These are phyloP conservation scores for Oryzias curvinotus DNA, from an alignment of 2,113 vertebrate species.

Conservation along the genomic window DNA sequence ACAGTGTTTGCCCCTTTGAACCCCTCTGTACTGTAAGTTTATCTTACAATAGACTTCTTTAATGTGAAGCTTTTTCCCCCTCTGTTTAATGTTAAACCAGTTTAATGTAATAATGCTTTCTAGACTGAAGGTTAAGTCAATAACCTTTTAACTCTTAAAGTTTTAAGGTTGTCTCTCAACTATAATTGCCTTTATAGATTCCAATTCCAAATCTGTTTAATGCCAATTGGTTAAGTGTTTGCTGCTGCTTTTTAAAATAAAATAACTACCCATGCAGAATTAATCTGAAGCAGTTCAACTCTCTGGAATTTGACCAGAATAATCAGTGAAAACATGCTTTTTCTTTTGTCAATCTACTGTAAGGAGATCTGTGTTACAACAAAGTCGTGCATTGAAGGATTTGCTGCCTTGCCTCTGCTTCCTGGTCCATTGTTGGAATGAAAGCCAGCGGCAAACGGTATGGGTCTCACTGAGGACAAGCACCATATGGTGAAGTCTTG, in stretches of 20 bases:
- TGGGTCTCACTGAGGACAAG: conserved; percentile 51
- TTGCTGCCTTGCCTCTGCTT: conserved; percentile 21
- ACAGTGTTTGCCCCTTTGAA: too few relatives aligned
- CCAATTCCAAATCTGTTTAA: too few relatives aligned
- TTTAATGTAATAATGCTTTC: too few relatives aligned
- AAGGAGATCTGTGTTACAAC: conserved; percentile 14
- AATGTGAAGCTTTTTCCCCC: too few relatives aligned
- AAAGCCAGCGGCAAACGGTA: conserved; percentile 44
- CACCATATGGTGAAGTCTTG: conserved; percentile 68
- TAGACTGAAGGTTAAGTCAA: too few relatives aligned
- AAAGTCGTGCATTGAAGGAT: conserved; percentile 53
- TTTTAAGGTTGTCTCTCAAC: too few relatives aligned
- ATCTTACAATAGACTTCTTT: too few relatives aligned
- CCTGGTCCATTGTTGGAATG: conserved; percentile 39
- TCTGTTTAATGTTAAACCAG: too few relatives aligned
- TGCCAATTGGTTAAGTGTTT: neutral
- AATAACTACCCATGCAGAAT: neutral
- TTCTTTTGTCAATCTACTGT: neutral
- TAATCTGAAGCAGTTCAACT: neutral
- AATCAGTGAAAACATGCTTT: neutral
- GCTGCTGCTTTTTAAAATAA: neutral
- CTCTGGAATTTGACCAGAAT: neutral
- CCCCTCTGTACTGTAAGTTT: too few relatives aligned
- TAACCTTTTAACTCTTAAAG: too few relatives aligned
- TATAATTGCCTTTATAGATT: too few relatives aligned